phyloP scores from a whole-genome alignment of 2,888 invertebrate genomes.

The Chymomyza fuscimana region DNA sequence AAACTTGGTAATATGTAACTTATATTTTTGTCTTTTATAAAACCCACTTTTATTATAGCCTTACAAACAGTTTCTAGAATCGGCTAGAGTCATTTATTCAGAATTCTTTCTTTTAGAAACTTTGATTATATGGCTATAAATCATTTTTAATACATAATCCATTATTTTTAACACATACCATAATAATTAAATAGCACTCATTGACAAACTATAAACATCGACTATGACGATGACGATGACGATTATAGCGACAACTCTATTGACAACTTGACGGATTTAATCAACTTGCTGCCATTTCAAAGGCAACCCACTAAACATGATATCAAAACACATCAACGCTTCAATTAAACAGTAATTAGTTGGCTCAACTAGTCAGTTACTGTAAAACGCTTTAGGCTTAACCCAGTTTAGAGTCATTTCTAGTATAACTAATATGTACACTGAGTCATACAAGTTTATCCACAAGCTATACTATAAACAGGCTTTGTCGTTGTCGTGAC shows the following conservation, averaged over 20 bases:
- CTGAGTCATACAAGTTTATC: neutral
- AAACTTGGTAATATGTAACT: too few relatives aligned
- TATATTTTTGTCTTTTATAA: too few relatives aligned
- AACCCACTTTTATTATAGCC: too few relatives aligned
- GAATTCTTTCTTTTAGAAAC: too few relatives aligned
- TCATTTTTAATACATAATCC: neutral
- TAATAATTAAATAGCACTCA: neutral
- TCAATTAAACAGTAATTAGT: constrained; percentile 2
- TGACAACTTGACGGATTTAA: neutral
- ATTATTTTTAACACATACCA: neutral
- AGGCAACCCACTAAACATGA: constrained; percentile 1
- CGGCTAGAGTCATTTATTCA: too few relatives aligned
- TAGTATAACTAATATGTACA: neutral
- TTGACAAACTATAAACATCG: neutral
- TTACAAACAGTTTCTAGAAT: too few relatives aligned
- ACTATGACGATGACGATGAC: neutral
- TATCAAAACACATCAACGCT: constrained; percentile 7
- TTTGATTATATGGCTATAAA: neutral
- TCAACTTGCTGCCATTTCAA: neutral
- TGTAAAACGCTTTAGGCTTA: neutral
- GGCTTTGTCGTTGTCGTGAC: too few relatives aligned
- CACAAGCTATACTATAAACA: neutral
- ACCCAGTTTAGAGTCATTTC: neutral
- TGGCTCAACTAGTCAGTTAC: constrained; percentile 1
- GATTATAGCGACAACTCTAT: neutral